Evolutionary conservation across 2,797 vertebrate genomes (phyloP), one percentile per base, ranked within the genome.

Genomic region (Monodelphis domestica): DNA sequence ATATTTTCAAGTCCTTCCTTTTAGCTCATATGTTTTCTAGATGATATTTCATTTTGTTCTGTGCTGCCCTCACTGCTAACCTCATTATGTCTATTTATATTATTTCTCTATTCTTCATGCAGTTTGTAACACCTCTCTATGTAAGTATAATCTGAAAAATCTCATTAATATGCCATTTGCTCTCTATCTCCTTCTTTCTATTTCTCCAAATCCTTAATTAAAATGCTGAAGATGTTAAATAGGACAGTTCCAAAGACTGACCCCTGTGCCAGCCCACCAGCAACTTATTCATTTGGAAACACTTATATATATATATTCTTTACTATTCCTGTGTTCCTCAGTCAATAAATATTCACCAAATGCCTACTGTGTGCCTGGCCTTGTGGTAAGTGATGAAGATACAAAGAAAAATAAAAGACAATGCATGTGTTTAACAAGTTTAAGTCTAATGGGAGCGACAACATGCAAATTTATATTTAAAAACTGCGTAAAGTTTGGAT

Each of bases 171-270:
- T 97, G 96, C 95, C 91, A 94, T 90, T 96, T 97, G 88, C 93
- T 96, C 95, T 70, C 38, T 92, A 91, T 95, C 12, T 78, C 38
- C n/a, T n/a, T n/a, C n/a, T 96, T 95, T 70, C 38, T 92, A 91
- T 95, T 12, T 78, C 38, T 96, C 91, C 90, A 97, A 96, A 95
- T 95, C 92, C 91, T 96, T 97, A 97, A 97, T 97, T 97, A 97
- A 97, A 97, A 97, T 97, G 96, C 95, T 97, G 97, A 97, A 95
- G 56, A 94, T 97, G 95, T 96, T 97, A 97, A 97, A 96, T 97
- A 88, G 24, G 89, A 96, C 92, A 53, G 53, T 94, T 38, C 53
- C 54, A 95, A 95, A 95, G 50, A 96, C 51, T 96, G 94, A 96
- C 96, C 95, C 92, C 92, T 89, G 12, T 96, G 90, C 90, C 88